A percentile compares a stretch with the other conserved stretches of the same genome.
phyloP scores from a whole-genome alignment of 2,113 vertebrate species.

The Buteo buteo region DNA sequence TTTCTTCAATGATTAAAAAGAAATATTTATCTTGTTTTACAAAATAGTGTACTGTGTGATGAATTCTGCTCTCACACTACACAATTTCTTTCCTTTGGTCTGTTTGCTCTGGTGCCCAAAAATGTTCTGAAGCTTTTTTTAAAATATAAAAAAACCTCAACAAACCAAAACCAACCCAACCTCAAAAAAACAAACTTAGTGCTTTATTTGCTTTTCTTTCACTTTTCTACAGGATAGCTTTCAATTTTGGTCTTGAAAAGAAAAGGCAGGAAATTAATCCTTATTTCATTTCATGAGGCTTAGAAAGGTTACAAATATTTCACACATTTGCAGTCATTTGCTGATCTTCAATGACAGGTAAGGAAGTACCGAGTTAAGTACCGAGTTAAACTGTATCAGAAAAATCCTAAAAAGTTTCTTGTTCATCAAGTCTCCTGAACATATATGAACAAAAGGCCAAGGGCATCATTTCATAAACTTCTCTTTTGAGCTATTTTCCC shows the following conservation, averaged over 20 bases:
- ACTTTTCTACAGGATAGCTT: not conserved
- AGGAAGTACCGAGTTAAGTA: not conserved
- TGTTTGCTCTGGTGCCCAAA: not conserved
- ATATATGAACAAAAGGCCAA: not conserved
- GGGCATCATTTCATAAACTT: not conserved
- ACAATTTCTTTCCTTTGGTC: not conserved
- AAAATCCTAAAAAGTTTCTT: not conserved
- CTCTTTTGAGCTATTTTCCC: not conserved
- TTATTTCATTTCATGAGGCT: not conserved
- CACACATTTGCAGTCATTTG: not conserved
- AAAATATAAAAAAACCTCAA: not conserved
- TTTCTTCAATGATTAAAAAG: not conserved
- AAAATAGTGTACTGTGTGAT: not conserved
- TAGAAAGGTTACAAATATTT: not conserved
- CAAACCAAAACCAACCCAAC: not conserved
- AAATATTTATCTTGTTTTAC: not conserved
- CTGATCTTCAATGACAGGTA: not conserved
- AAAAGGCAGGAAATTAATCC: not conserved
- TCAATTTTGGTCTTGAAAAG: not conserved
- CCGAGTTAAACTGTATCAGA: not conserved
- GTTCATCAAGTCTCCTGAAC: not conserved
- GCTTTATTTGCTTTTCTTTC: not conserved
- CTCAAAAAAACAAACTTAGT: fast-evolving
- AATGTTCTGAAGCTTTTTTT: not conserved
- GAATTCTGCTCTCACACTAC: not conserved